phyloP scores from a whole-genome alignment of 2,797 vertebrate genomes.

The Corythornis leucogaster region DNA sequence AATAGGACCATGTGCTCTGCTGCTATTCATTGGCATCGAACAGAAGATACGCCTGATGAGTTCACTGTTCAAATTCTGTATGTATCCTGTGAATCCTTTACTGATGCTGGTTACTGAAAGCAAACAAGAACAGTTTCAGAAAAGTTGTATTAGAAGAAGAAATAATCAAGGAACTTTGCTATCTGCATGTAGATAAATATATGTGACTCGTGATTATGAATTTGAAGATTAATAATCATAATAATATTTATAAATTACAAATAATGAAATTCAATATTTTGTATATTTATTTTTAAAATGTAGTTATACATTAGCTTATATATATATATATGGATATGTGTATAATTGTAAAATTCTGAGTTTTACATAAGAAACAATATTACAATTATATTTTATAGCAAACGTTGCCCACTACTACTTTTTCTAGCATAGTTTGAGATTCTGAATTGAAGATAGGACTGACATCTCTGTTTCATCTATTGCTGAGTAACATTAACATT shows the following conservation, averaged over 20 bases:
- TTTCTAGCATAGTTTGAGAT: background rate
- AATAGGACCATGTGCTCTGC: background rate
- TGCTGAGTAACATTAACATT: background rate
- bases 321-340: background rate
- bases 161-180: background rate
- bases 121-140: background rate
- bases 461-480: background rate
- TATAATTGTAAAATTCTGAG: background rate
- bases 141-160: background rate
- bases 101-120: background rate
- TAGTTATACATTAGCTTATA: background rate
- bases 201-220: background rate
- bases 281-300: background rate
- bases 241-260: background rate
- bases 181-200: background rate
- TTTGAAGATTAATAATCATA: background rate
- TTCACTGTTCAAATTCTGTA: background rate
- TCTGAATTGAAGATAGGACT: background rate
- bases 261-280: background rate
- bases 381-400: background rate
- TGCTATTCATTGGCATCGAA: fast-evolving
- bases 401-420: background rate
- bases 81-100: background rate
- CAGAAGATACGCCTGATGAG: background rate
- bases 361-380: background rate